Conservation (phyloP, 2,113 vertebrate species). For the Triplophysa tibetana region DNA sequence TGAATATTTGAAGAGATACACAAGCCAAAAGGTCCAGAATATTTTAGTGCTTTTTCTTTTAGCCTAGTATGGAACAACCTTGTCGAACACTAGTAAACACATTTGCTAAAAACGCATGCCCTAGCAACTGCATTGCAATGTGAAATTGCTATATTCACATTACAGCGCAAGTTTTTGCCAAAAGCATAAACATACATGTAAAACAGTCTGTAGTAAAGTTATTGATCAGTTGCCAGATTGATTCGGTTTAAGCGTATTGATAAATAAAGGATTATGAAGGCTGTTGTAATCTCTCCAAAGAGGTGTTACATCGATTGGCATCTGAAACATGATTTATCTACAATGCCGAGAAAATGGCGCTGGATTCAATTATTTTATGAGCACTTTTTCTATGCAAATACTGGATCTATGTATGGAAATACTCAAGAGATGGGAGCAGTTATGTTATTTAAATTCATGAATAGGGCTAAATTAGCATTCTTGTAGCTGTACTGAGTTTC, state of each 20-base stretch:
- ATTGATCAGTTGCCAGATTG: slow-evolving; percentile 24
- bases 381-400: neutral
- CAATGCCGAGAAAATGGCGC: slow-evolving; percentile 1
- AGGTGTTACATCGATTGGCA: slow-evolving; percentile 25
- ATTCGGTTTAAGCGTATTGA: slow-evolving; percentile 22
- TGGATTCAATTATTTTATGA: slow-evolving; percentile 15
- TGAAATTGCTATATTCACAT: neutral
- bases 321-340: slow-evolving; percentile 13
- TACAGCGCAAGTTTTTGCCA: neutral
- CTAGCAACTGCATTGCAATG: neutral
- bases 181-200: neutral
- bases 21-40: too few relatives aligned
- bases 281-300: slow-evolving; percentile 17
- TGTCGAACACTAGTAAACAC: neutral
- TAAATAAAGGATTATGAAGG: slow-evolving; percentile 31
- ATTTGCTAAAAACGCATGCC: too few relatives aligned
- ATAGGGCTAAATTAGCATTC: slow-evolving; percentile 6
- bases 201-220: neutral
- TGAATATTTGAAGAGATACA: too few relatives aligned
- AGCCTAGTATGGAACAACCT: too few relatives aligned
- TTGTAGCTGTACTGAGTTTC: neutral
- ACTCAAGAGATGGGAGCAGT: slow-evolving; percentile 15
- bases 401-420: slow-evolving; percentile 1
- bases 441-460: slow-evolving; percentile 3
- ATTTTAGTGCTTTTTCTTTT: too few relatives aligned